Conservation (phyloP, 2,888 invertebrate species). For the Kuschelorhynchus macadamiae region DNA sequence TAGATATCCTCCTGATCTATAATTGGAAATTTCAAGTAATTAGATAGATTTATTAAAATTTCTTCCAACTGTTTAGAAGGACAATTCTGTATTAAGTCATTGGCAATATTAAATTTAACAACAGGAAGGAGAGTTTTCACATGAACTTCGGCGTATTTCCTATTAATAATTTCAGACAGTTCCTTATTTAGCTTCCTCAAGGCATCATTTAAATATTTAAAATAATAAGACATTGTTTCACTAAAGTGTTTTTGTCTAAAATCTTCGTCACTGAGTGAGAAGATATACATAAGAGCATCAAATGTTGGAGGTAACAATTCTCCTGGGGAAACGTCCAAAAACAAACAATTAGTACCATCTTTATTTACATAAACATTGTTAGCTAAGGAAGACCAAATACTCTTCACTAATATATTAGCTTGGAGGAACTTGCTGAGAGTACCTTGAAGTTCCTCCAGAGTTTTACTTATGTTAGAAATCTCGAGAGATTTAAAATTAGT, state of each 20-base stretch:
- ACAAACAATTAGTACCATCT: neutral
- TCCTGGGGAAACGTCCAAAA: neutral
- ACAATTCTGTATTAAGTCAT: neutral
- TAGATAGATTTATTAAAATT: neutral
- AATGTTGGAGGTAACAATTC: neutral
- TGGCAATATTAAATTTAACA: slow-evolving; percentile 20
- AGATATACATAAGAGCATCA: slow-evolving; percentile 11
- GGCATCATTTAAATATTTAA: neutral
- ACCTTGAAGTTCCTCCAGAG: neutral
- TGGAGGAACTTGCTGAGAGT: neutral
- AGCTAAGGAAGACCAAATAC: neutral
- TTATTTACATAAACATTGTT: neutral
- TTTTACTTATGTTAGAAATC: neutral
- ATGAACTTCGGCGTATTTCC: neutral
- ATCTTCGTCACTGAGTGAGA: neutral
- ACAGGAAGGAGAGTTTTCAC: slow-evolving; percentile 13
- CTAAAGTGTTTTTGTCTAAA: slow-evolving; percentile 12
- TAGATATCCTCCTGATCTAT: slow-evolving; percentile 54
- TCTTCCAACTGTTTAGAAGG: neutral
- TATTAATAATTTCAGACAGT: neutral
- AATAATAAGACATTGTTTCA: neutral
- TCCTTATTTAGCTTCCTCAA: neutral
- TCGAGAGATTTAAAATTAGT: neutral
- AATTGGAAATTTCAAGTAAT: slow-evolving; percentile 15
- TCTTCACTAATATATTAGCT: neutral